A percentile compares a stretch with the other conserved stretches of the same genome.
phyloP scores from a whole-genome alignment of 2,113 vertebrate genomes.

The Protobothrops mucrosquamatus region DNA sequence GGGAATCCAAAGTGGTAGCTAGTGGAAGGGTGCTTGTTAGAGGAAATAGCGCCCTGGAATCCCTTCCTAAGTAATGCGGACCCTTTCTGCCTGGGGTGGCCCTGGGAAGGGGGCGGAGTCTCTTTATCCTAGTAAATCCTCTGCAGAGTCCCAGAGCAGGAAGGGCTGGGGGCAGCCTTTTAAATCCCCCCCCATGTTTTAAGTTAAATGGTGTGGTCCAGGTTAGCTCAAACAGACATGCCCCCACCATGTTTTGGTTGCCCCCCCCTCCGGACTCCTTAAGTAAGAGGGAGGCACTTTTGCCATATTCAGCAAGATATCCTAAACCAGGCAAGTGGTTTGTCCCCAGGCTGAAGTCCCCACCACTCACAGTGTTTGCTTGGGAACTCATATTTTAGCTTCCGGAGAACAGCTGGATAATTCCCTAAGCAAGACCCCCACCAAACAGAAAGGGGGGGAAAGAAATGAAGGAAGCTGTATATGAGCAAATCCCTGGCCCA shows the following conservation, averaged over 20 bases:
- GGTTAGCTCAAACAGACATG: neutral
- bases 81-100: neutral
- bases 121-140: neutral
- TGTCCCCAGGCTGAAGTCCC: neutral
- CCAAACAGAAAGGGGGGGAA: neutral
- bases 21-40: rapidly evolving
- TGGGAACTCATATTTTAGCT: neutral
- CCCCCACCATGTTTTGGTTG: neutral
- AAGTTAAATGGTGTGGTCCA: neutral
- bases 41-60: neutral
- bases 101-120: too few species aligned
- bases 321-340: neutral
- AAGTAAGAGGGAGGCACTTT: neutral
- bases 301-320: neutral
- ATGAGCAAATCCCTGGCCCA: neutral
- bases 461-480: neutral
- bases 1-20: neutral
- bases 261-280: neutral
- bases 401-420: neutral
- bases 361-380: neutral
- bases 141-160: neutral
- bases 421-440: neutral
- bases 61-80: neutral
- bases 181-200: neutral
- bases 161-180: neutral